Base-by-base conservation (phyloP, 1,140 invertebrate genomes). In the Temnothorax longispinosus region DNA sequence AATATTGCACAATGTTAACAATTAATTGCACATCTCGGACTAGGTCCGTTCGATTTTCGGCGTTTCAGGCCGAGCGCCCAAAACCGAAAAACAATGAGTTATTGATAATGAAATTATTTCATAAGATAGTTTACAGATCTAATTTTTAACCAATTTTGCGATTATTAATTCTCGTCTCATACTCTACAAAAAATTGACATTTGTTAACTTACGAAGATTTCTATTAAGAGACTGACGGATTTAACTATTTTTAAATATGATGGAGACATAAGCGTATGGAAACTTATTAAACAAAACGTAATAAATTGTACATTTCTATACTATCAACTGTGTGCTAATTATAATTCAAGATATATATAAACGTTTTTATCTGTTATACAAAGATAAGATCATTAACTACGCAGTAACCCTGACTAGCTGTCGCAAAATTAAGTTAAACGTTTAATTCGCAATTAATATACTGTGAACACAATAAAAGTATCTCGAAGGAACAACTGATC, bases 401-500 rank as follows among this genome's bases (percentile, higher is more conserved):
- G 3, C 18, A 44, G 2, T 44, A 77, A 74, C 6, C 10, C 0
- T 77, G 8, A 44, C 41, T 76, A 77, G 21, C 6, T 54, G 3
- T 41, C 38, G 38, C 11, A 15, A 56, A 41, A 74, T 41, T 41
- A 82, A 82, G 27, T 27, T 54, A 35, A 69, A 71, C 38, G 6
- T 77, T 54, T 41, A 44, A 80, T 47, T 76, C 2, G 11, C 0
- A 18, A 52, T 69, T 81, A 27, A 72, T 32, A 44, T 56, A 32
- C 0, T 44, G 21, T n/a, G 13, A 47, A 32, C 18, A 38, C 11
- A 38, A 78, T 21, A 65, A n/a, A 35, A 56, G 5, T 56, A 67
- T 47, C 67, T 60, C 80, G 80, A 82, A 82, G 80, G 27, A 82
- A 82, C 67, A 82, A 82, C 27, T 82, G 6, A 74, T 74, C 27